Conservation (phyloP, 2,797 vertebrate species). For the Ctenopoma multispine region DNA sequence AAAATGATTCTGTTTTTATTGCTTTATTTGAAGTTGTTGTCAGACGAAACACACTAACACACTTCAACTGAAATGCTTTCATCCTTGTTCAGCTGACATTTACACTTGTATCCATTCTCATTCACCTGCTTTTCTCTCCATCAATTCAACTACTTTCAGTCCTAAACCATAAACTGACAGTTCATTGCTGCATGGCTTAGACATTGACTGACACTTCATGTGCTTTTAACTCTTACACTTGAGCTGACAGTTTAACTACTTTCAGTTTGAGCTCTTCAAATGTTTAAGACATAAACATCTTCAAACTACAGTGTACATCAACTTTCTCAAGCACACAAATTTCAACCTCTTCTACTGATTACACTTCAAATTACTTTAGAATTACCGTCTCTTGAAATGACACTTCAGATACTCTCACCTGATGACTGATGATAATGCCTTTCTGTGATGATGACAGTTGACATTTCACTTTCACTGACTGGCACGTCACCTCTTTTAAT, state of each 20-base stretch:
- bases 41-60: slow-evolving; percentile 11
- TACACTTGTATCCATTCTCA: not conserved
- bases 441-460: not conserved
- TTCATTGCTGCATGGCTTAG: not conserved
- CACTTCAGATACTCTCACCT: not conserved
- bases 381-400: too few relatives aligned
- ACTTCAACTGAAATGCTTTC: not conserved
- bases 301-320: too few relatives aligned
- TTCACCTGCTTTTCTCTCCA: not conserved
- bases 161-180: too few relatives aligned
- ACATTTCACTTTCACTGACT: not conserved
- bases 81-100: not conserved
- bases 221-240: not conserved
- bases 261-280: too few relatives aligned
- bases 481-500: slow-evolving; percentile 8
- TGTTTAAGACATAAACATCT: too few relatives aligned
- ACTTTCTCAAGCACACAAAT: too few relatives aligned
- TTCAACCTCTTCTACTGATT: not conserved
- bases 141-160: slow-evolving; percentile 8
- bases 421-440: not conserved
- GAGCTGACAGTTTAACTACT: not conserved
- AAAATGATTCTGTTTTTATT: slow-evolving; percentile 2
- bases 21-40: slow-evolving; percentile 1
- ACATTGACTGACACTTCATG: not conserved
- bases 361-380: not conserved